These are phyloP conservation scores for Psylliodes chrysocephalus DNA, from an alignment of 2,888 invertebrate genomes.

Conservation along the genomic window DNA sequence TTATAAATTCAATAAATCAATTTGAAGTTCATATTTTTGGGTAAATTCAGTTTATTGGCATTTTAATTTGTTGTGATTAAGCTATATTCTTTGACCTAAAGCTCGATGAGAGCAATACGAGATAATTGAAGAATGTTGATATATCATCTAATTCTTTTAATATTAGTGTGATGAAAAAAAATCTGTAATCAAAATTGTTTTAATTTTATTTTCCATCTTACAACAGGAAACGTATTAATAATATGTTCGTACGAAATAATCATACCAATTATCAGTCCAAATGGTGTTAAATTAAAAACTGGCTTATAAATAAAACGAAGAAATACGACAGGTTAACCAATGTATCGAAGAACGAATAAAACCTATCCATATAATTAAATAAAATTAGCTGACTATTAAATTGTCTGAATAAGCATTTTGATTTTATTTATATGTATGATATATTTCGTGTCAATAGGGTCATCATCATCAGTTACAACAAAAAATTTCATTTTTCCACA, in stretches of 20 bases:
- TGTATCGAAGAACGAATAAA: slow-evolving; percentile 28
- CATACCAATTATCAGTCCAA: slow-evolving; percentile 36
- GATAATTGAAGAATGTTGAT: neutral
- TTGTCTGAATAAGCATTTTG: slow-evolving; percentile 39
- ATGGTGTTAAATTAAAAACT: slow-evolving; percentile 39
- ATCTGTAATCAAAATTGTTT: neutral
- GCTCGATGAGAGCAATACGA: too few relatives aligned
- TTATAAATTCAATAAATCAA: too few relatives aligned
- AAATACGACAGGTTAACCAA: slow-evolving; percentile 33
- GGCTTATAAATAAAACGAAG: slow-evolving; percentile 35
- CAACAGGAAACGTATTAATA: slow-evolving; percentile 25
- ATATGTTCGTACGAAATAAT: slow-evolving; percentile 28
- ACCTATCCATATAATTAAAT: slow-evolving; percentile 41
- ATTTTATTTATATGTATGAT: slow-evolving; percentile 36
- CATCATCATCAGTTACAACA: slow-evolving; percentile 6
- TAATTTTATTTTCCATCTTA: neutral
- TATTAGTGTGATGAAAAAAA: neutral
- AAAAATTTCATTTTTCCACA: neutral
- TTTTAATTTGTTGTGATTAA: too few relatives aligned
- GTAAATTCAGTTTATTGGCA: too few relatives aligned
- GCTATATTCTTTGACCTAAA: too few relatives aligned
- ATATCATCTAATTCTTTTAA: neutral
- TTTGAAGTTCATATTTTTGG: too few relatives aligned
- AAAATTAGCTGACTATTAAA: slow-evolving; percentile 38
- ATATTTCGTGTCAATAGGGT: slow-evolving; percentile 33